Base-by-base conservation (phyloP, 1,140 invertebrate genomes). In the Bombus ignitus region DNA sequence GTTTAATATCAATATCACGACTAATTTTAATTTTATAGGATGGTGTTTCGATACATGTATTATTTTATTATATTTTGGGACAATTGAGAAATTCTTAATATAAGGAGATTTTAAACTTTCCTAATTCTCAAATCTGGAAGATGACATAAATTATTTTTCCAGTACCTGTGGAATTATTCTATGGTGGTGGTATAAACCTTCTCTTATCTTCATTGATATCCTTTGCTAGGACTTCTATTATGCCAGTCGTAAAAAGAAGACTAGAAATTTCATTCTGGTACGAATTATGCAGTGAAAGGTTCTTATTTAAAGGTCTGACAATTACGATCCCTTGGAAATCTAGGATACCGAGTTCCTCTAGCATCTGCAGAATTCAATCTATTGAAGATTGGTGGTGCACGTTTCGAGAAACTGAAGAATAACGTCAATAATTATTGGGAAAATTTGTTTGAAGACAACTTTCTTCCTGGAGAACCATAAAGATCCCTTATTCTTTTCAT, bases 221-320 rank as follows among this genome's bases (percentile, higher is more conserved):
- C 39, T 22, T 35, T 15, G 25, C 13, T 71, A 18, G n/a, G 18
- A 57, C 5, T 25, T 5, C 39, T 62, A 66, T 76, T 68, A 83
- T 35, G 35, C 15, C 35, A n/a, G 12, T 42, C 74, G 72, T 85
- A 87, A 81, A 81, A 88, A 81, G 66, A 62, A 85, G 59, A 39
- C 37, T 66, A 88, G 77, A 85, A 85, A 89, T 87, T 87, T 85
- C 57, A 87, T 89, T 89, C 66, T 32, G 78, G 35, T 13, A 28
- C 37, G 72, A 18, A 47, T 77, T 44, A 66, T 66, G 59, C 39
- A 53, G 44, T 22, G 37, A 44, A 59, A 83, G 47, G 37, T 2
- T 78, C 32, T 84, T 84, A 71, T 37, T 84, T 78, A 78, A 59
- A 59, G 47, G 13, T 59, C 13, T 10, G 82, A 84, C 65, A 57